Base-by-base conservation (phyloP, 2,797 vertebrate genomes). In the Hippoglossus hippoglossus region DNA sequence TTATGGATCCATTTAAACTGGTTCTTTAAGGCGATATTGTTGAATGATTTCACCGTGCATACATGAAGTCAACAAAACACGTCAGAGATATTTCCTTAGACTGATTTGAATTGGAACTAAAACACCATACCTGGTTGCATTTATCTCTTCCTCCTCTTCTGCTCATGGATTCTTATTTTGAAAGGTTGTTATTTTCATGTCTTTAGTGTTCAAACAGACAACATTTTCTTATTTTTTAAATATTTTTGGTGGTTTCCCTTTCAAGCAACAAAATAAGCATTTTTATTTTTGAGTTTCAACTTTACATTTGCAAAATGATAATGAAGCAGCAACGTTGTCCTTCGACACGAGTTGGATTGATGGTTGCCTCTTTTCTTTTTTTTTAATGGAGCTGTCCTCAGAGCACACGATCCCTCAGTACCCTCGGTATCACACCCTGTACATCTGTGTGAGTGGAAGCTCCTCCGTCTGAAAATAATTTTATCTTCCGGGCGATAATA, bases 391-490 rank as follows among this genome's bases (percentile, higher is more conserved):
- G 21, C 41, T 54, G 55, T 65, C 66, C 47, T 77, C 49, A 46
- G 73, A 79, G 81, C n/a, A n/a, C 70, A 73, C 68, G 74, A 79
- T 79, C 55, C 56, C 25, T 46, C 31, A 12, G 59, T 56, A 78
- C 54, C 56, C 22, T 41, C 28, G 12, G 57, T 60, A 79, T 82
- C 81, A 86, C 73, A 85, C 67, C 26, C 18, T 12, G 49, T 81
- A 75, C 71, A 77, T 84, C 78, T 77, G 79, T 77, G 81, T 68
- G 67, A 67, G 74, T 78, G 77, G 61, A 87, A 80, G 86, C 84
- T 75, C 58, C 62, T 70, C 80, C 67, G 77, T 89, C 87, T 85
- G 88, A 89, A 87, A 91, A 93, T 89, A 83, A 91, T 93, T 94
- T 92, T 73, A 91, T 93, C 89, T 90, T 83, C 73, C 50, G 21